phyloP scores from a whole-genome alignment of 1,140 invertebrate genomes.

The Caerostris darwini region DNA sequence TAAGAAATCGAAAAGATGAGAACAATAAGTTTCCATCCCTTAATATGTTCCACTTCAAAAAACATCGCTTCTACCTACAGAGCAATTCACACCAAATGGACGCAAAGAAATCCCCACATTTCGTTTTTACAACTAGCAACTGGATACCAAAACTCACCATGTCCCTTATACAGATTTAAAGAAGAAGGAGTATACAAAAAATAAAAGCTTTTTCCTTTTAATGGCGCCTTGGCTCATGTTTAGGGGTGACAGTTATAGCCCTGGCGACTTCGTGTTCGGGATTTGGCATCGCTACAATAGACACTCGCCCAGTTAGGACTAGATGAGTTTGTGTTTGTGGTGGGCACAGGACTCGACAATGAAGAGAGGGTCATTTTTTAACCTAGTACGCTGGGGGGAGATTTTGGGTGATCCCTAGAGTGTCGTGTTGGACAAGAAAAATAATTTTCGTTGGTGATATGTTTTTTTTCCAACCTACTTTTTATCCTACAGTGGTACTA shows the following conservation, averaged over 20 bases:
- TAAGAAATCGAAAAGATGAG: background rate
- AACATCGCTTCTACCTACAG: background rate
- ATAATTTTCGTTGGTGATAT: slow-evolving; percentile 42
- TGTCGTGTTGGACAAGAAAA: slow-evolving; percentile 73
- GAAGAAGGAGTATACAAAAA: background rate
- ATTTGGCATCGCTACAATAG: background rate
- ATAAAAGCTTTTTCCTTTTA: slow-evolving; percentile 25
- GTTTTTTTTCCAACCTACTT: slow-evolving; percentile 38
- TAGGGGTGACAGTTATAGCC: slow-evolving; percentile 62
- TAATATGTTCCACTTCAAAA: background rate
- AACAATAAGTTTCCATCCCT: background rate
- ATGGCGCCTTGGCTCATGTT: slow-evolving; percentile 64
- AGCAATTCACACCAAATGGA: slow-evolving; percentile 15
- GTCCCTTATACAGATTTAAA: slow-evolving; percentile 55
- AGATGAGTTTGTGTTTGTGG: slow-evolving; percentile 40
- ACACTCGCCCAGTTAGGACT: slow-evolving; percentile 29
- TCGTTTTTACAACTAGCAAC: background rate
- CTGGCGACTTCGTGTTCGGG: slow-evolving; percentile 11
- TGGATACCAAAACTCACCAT: background rate
- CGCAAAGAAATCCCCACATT: background rate
- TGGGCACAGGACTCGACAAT: slow-evolving; percentile 1
- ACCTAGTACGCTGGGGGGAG: slow-evolving; percentile 17
- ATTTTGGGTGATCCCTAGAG: slow-evolving; percentile 34
- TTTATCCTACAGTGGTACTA: background rate
- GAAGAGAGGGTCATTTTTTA: slow-evolving; percentile 63